phyloP scores from a whole-genome alignment of 2,797 vertebrate species.

The Pterois miles region DNA sequence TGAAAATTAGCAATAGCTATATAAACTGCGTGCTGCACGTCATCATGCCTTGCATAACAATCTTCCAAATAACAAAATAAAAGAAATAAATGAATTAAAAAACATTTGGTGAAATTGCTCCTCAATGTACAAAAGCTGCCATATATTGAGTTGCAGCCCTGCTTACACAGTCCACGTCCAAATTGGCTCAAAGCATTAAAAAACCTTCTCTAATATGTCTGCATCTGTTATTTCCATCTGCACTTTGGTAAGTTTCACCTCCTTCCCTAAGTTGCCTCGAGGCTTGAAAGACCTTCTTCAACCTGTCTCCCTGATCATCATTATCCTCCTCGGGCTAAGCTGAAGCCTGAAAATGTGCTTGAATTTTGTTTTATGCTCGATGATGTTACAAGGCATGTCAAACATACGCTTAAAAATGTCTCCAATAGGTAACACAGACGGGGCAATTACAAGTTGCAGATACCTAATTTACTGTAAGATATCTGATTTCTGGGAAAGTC shows the following conservation, averaged over 20 bases:
- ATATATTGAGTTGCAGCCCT: not conserved
- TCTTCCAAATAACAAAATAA: no score
- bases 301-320: conserved; percentile 25
- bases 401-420: conserved; percentile 5
- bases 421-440: not conserved
- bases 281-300: conserved; percentile 25
- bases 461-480: conserved; percentile 4
- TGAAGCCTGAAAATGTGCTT: not conserved
- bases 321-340: not conserved
- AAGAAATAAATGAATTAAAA: not conserved
- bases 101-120: not conserved
- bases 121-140: conserved; percentile 2
- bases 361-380: not conserved
- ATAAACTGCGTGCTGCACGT: no score
- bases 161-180: not conserved
- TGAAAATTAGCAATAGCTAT: no score
- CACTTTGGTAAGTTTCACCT: conserved; percentile 24
- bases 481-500: not conserved
- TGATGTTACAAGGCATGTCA: not conserved
- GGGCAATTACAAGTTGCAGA: not conserved
- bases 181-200: conserved; percentile 5
- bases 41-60: no score
- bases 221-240: conserved; percentile 10
- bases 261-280: conserved; percentile 8
- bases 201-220: not conserved